Evolutionary conservation across 1,140 invertebrate species (phyloP).

Genomic region (Drosophila eugracilis): DNA sequence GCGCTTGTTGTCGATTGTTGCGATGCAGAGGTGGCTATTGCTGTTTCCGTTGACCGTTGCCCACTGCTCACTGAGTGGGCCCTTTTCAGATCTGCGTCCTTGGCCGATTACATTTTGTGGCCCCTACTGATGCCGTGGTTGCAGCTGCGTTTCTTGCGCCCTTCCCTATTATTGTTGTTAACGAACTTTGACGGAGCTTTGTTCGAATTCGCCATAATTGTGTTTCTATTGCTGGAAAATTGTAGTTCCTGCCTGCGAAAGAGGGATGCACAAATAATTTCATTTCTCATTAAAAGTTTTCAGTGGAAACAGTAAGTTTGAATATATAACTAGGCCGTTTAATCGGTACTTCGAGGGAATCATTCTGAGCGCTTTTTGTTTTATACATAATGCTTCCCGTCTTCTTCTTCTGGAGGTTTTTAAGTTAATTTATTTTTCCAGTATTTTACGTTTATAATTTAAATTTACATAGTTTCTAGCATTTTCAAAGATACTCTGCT

Average conservation of each 20-base stretch:
- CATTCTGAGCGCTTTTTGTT: no score
- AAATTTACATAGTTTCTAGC: no score
- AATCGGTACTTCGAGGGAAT: no score
- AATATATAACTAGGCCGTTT: no score
- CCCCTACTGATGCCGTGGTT: conserved; percentile 33
- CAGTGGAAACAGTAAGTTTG: no score
- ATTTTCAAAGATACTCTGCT: no score
- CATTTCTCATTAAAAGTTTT: conserved; percentile 40
- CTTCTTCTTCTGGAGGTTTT: no score
- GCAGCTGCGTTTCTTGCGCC: conserved; percentile 6
- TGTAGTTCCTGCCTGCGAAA: conserved; percentile 47
- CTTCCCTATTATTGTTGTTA: conserved; percentile 30
- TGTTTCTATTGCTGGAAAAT: conserved; percentile 43
- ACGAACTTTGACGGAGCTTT: conserved; percentile 43
- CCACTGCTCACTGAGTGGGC: conserved; percentile 48
- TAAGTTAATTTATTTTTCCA: no score
- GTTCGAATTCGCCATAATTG: conserved; percentile 65
- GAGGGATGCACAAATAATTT: conserved; percentile 11
- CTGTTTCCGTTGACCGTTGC: conserved; percentile 27
- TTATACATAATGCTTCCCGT: no score
- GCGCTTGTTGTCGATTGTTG: conserved; percentile 19
- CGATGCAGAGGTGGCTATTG: conserved; percentile 15
- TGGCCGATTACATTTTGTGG: conserved; percentile 65
- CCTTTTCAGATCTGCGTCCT: conserved; percentile 40
- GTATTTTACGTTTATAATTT: no score